Evolutionary conservation across 2,797 vertebrate genomes (phyloP).

Genomic region (Gobio occitaniae): DNA sequence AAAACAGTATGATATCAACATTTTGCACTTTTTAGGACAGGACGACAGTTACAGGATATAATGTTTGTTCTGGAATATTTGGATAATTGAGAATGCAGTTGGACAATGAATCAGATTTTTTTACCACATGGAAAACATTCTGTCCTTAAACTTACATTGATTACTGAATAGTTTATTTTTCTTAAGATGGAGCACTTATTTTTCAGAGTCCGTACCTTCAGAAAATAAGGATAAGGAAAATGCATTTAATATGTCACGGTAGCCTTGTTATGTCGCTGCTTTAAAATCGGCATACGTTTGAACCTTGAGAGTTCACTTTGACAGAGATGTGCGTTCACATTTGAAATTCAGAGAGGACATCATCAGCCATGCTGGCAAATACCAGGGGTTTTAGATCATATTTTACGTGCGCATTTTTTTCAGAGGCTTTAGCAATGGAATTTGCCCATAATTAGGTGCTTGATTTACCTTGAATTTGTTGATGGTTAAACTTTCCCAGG

Average conservation of each 20-base stretch:
- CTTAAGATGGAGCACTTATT: not conserved
- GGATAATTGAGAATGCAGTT: not conserved
- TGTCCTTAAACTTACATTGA: not conserved
- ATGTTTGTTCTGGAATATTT: not conserved
- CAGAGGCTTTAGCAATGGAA: not conserved
- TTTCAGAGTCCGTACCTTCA: not conserved
- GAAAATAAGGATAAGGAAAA: not conserved
- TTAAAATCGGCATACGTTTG: constrained; percentile 3
- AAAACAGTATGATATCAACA: not conserved
- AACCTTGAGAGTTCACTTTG: constrained; percentile 25
- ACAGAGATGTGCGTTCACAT: not conserved
- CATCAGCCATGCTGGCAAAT: constrained; percentile 12
- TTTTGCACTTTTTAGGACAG: not conserved
- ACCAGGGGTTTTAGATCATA: constrained; percentile 6
- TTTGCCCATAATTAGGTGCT: constrained; percentile 22
- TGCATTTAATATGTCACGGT: constrained; percentile 5
- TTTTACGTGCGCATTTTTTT: not conserved
- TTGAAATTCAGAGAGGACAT: constrained; percentile 8
- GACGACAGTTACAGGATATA: not conserved
- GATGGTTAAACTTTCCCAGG: not conserved
- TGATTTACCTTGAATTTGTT: constrained; percentile 23
- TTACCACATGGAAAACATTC: not conserved
- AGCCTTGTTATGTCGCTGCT: constrained; percentile 12
- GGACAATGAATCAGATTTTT: not conserved
- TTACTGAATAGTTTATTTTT: not conserved